phyloP scores from a whole-genome alignment of 2,113 vertebrate genomes.

The Gallinago undulata region DNA sequence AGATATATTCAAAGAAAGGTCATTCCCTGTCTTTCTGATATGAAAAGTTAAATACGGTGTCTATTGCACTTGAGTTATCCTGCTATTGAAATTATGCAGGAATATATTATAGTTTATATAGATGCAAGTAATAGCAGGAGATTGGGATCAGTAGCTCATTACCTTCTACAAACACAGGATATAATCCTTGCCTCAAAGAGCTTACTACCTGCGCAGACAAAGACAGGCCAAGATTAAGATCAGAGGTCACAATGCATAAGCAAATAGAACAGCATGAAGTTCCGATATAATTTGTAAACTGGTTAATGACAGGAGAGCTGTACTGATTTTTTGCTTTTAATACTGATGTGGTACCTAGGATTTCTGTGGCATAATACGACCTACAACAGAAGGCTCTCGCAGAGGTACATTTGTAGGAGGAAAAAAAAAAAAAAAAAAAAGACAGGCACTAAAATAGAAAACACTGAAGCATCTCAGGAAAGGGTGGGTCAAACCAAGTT shows the following conservation, averaged over 20 bases:
- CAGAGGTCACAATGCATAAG: conserved; percentile 26
- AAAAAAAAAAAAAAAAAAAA: not conserved
- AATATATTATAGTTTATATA: not conserved
- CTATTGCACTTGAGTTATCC: not conserved
- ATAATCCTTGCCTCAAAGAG: conserved; percentile 25
- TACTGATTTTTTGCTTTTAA: not conserved
- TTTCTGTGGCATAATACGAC: not conserved
- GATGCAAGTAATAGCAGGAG: not conserved
- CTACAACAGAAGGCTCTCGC: not conserved
- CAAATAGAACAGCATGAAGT: not conserved
- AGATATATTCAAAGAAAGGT: not conserved
- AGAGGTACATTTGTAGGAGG: not conserved
- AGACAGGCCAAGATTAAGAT: conserved; percentile 36
- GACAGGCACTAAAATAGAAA: not conserved
- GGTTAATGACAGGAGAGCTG: not conserved
- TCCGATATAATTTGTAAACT: not conserved
- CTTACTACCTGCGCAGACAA: not conserved
- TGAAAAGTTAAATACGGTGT: not conserved
- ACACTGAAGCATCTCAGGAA: conserved; percentile 45
- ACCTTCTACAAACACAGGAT: conserved; percentile 28
- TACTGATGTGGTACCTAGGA: not conserved
- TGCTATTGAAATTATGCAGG: not conserved
- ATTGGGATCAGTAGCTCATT: conserved; percentile 20
- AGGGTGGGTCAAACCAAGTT: not conserved
- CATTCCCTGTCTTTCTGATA: not conserved